A percentile compares a stretch with the other conserved stretches of the same genome.
phyloP scores from a whole-genome alignment of 1,140 invertebrate genomes.

The Trichomalopsis sarcophagae region DNA sequence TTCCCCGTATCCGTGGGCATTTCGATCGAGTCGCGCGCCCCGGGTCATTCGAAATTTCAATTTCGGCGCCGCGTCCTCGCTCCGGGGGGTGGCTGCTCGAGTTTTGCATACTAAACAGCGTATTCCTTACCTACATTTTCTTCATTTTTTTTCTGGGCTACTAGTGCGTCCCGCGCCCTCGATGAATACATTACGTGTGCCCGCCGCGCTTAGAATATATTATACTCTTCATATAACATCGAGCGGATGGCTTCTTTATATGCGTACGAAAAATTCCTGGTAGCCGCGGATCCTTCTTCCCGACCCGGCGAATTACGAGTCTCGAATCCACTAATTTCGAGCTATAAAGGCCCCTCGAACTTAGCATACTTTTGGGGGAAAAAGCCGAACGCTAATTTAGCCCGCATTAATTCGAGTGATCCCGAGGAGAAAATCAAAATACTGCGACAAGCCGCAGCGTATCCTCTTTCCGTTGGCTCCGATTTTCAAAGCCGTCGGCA shows the following conservation, averaged over 20 bases:
- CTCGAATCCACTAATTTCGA: background rate
- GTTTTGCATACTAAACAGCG: conserved; percentile 27
- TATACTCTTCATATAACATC: background rate
- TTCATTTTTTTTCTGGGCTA: background rate
- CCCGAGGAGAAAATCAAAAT: conserved; percentile 17
- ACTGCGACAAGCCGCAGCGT: background rate
- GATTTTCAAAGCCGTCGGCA: conserved; percentile 16
- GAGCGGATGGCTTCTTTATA: background rate
- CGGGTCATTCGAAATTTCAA: conserved; percentile 64
- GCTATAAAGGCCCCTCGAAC: background rate
- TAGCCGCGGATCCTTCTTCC: background rate
- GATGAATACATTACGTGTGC: background rate
- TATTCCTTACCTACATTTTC: background rate
- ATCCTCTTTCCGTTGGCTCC: background rate
- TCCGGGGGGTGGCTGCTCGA: conserved; percentile 7
- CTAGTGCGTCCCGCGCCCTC: background rate
- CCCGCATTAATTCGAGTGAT: background rate
- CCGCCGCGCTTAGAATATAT: background rate
- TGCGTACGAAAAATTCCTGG: background rate
- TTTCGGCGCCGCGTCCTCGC: conserved; percentile 51
- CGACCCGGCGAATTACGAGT: background rate
- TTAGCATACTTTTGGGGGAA: background rate
- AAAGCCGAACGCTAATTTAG: background rate
- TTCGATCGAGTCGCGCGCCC: background rate
- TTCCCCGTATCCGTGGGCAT: conserved; percentile 58